These are phyloP conservation scores for Leptopilina clavipes DNA, from an alignment of 1,140 invertebrate species.

Conservation along the genomic window DNA sequence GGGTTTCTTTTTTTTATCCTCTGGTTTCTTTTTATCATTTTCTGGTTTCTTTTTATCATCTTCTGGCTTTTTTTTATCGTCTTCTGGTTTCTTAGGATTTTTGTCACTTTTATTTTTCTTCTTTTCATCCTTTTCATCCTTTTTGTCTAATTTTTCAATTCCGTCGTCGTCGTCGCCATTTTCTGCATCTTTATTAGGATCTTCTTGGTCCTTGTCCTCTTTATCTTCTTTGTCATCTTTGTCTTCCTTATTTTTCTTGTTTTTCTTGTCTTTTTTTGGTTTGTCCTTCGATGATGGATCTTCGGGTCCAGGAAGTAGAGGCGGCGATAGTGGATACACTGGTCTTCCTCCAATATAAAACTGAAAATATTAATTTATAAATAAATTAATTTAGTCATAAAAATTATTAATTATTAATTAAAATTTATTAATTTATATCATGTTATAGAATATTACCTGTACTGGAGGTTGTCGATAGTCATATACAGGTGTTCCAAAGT, in stretches of 20 bases:
- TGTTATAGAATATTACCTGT: no score
- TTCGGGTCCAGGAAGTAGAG: conserved; percentile 33
- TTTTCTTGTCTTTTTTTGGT: background rate
- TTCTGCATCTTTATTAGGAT: background rate
- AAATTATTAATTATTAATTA: background rate
- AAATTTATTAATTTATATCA: no score
- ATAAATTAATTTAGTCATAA: background rate
- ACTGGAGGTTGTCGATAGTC: conserved; percentile 52
- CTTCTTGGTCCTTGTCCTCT: background rate
- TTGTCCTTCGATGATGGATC: background rate
- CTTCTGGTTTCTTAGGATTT: background rate
- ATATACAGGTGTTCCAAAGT: conserved; percentile 54
- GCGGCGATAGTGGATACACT: conserved; percentile 47
- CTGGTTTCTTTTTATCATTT: no score
- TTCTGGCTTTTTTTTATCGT: background rate
- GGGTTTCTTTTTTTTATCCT: background rate
- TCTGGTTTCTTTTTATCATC: background rate
- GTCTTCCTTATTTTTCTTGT: background rate
- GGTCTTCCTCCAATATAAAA: conserved; percentile 30
- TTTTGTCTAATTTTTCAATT: conserved; percentile 8
- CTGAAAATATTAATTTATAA: background rate
- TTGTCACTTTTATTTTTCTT: conserved; percentile 6
- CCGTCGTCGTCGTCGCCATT: background rate
- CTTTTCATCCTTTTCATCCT: background rate
- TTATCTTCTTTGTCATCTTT: background rate